Conservation (phyloP, 2,113 vertebrate species). For the Phyllostomus hastatus region DNA sequence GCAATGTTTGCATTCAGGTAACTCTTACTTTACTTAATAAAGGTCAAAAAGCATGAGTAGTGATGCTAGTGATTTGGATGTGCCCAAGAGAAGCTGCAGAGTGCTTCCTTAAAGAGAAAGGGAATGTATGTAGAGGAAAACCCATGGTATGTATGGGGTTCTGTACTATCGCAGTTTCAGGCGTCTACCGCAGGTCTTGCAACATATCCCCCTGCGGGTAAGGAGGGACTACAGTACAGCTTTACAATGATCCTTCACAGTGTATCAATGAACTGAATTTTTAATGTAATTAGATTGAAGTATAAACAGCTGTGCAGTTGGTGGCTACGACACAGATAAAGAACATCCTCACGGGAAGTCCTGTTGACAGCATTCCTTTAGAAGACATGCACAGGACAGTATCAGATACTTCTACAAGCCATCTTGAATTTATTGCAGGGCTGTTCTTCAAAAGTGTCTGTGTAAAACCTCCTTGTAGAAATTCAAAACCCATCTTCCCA, state of each 20-base stretch:
- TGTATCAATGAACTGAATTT: neutral
- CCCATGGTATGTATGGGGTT: too few relatives aligned
- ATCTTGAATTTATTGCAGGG: neutral
- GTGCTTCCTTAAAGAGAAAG: too few relatives aligned
- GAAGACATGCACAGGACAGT: neutral
- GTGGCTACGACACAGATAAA: neutral
- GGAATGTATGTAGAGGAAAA: too few relatives aligned
- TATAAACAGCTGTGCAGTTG: neutral
- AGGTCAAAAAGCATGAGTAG: too few relatives aligned
- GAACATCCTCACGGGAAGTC: neutral
- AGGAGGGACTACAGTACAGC: neutral
- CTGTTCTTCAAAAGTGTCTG: neutral
- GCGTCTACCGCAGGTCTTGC: neutral
- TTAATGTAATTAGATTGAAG: neutral
- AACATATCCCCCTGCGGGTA: neutral
- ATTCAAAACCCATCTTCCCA: neutral
- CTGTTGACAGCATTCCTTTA: neutral
- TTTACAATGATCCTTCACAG: neutral
- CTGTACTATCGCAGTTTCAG: neutral
- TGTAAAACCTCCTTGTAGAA: neutral
- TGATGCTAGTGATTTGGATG: too few relatives aligned
- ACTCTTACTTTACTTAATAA: too few relatives aligned
- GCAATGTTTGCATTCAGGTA: too few relatives aligned
- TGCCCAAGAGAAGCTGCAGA: too few relatives aligned
- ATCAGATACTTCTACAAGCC: neutral